These are phyloP conservation scores for Felis catus DNA, from an alignment of 2,113 vertebrate species.

Conservation along the genomic window F.catus_Fca126_mat1.0 CM031421.1:102103001-102103500, in stretches of 20 bases:
- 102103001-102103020: neutral
- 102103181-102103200: neutral
- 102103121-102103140: slow-evolving; percentile 61
- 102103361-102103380: neutral
- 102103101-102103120: slow-evolving; percentile 29
- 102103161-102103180: slow-evolving; percentile 53
- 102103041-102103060: neutral
- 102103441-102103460: neutral
- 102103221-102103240: neutral
- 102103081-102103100: slow-evolving; percentile 47
- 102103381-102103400: neutral
- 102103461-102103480: neutral
- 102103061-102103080: slow-evolving; percentile 57
- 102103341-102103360: neutral
- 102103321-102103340: neutral
- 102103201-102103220: neutral
- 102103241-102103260: too few relatives aligned
- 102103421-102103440: neutral
- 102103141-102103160: neutral
- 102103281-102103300: neutral
- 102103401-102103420: neutral
- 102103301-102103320: too few relatives aligned
- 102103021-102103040: neutral
- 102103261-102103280: accelerated
- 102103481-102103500: neutral